These are phyloP conservation scores for Coelogynopora nodosa DNA, from an alignment of 2,888 invertebrate species.

Conservation along the genomic window DNA sequence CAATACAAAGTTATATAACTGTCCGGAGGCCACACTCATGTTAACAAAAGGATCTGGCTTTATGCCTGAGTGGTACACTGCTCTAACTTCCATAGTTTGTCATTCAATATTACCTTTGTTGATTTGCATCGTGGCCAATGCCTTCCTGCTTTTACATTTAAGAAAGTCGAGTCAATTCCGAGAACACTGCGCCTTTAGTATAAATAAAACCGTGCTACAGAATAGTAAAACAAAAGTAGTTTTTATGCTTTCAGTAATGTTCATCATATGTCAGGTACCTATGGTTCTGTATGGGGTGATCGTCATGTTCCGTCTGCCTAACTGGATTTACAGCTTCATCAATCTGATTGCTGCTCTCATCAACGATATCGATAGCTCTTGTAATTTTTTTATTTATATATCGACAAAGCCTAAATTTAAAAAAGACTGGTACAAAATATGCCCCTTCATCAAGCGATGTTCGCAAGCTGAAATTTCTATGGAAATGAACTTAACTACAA, in stretches of 20 bases:
- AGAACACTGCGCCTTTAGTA: not conserved
- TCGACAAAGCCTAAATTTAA: slow-evolving; percentile 54
- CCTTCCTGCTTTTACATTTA: not conserved
- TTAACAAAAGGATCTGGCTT: not conserved
- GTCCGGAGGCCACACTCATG: not conserved
- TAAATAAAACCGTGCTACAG: no score
- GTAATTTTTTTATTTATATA: slow-evolving; percentile 37
- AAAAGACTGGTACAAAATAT: not conserved
- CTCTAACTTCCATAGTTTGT: not conserved
- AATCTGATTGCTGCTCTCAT: slow-evolving; percentile 22
- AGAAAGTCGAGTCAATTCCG: not conserved
- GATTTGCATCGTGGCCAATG: not conserved
- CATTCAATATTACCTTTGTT: not conserved
- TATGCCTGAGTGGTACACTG: not conserved
- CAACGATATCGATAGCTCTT: slow-evolving; percentile 39
- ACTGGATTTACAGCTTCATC: slow-evolving; percentile 1
- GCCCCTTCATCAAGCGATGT: not conserved
- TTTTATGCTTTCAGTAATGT: not conserved
- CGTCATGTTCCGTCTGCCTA: not conserved
- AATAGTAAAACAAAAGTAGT: not conserved
- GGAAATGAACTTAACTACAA: no score
- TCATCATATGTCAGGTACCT: slow-evolving; percentile 34
- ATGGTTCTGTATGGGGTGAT: slow-evolving; percentile 34
- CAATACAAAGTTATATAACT: not conserved
- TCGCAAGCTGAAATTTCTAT: no score